Conservation (phyloP, 2,113 vertebrate genomes). For the Sphaerodactylus townsendi region DNA sequence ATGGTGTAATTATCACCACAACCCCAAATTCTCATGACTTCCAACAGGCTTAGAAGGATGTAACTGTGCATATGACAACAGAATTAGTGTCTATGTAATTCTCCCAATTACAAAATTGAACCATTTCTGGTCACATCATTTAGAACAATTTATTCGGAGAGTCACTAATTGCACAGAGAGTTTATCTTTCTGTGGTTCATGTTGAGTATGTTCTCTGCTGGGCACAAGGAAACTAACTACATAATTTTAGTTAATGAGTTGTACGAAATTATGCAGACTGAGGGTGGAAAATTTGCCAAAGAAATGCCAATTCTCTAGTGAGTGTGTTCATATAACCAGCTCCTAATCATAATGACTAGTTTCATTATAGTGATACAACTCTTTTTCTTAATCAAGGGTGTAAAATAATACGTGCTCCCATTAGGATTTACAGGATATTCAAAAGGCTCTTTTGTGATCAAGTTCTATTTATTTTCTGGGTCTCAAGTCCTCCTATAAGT, state of each 20-base stretch:
- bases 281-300: not conserved
- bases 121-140: not conserved
- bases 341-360: not conserved
- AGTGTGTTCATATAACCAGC: not conserved
- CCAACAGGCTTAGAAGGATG: too few species aligned
- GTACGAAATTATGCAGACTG: not conserved
- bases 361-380: not conserved
- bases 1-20: too few species aligned
- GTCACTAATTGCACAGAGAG: not conserved
- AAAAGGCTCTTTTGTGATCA: not conserved
- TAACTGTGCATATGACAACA: too few species aligned
- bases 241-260: not conserved
- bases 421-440: not conserved
- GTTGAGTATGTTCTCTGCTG: not conserved
- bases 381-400: not conserved
- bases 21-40: too few species aligned
- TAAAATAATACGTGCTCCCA: not conserved
- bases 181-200: not conserved
- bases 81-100: not conserved
- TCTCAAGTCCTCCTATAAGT: not conserved
- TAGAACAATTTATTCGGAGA: not conserved
- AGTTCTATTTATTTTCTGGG: not conserved
- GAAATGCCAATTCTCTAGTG: not conserved
- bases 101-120: not conserved
- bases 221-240: not conserved